Base-by-base conservation (phyloP, 2,797 vertebrate species). In the Carduelis carduelis region DNA sequence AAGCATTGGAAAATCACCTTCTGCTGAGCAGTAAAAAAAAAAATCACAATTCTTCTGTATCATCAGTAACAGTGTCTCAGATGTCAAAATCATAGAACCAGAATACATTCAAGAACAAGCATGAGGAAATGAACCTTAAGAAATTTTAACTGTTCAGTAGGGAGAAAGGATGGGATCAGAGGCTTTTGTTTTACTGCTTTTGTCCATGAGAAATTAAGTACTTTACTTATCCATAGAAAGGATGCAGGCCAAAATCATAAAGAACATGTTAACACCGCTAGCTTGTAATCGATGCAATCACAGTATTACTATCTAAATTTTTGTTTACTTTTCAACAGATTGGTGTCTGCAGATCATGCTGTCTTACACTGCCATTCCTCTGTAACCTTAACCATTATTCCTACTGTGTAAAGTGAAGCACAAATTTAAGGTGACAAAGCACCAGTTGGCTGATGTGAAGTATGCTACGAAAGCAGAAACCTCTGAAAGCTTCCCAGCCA, bases 371-470 rank as follows among this genome's bases (percentile, higher is more conserved):
- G 93, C 68, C 19, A 21, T 89, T 96, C 91, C 84, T 96, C 95
- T 86, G 63, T 84, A 97, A 95, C 96, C 96, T 95, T 94, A 91
- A 85, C 97, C 82, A 90, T 95, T 94, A 97, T 55, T 95, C 95
- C 97, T 87, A 93, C 90, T 76, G 63, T 93, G 96, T 96, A 96
- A 97, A 97, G 96, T 92, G 95, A 96, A 95, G 96, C 94, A 95
- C 91, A 95, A 74, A 95, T 93, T 95, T 96, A 96, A 96, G 97
- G 97, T 90, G 97, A 97, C 97, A 96, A 94, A 96, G 94, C 94
- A 96, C 93, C 84, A 96, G 95, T 93, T 91, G 96, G 97, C 52
- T 84, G 96, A 96, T 74, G 86, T 86, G 95, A 97, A 91, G 97
- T 83, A 78, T 18, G 85, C 49, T 81, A 95, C 4, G 81, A 95